Conservation (phyloP, 2,797 vertebrate genomes). For the Ctenochaetus hawaiiensis region DNA sequence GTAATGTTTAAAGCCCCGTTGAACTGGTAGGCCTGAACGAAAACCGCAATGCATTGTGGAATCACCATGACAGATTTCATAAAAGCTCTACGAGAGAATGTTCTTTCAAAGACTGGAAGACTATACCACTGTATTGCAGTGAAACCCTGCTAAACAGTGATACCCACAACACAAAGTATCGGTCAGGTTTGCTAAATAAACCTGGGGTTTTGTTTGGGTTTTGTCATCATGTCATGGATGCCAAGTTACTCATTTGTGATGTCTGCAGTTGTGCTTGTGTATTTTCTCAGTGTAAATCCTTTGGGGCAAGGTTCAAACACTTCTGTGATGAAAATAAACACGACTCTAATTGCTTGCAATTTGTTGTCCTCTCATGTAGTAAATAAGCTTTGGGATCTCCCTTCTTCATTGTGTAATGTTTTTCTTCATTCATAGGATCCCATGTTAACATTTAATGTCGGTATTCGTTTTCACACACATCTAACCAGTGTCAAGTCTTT, state of each 20-base stretch:
- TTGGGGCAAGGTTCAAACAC: conserved; percentile 56
- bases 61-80: conserved; percentile 42
- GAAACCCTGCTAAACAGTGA: conserved; percentile 62
- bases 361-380: conserved; percentile 42
- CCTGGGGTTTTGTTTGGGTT: conserved; percentile 76
- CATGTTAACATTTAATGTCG: conserved; percentile 28
- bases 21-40: conserved; percentile 19
- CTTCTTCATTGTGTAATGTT: conserved; percentile 7
- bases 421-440: conserved; percentile 58
- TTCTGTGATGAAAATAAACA: conserved; percentile 67
- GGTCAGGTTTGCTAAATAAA: conserved; percentile 76
- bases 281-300: conserved; percentile 77
- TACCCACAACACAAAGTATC: conserved; percentile 67
- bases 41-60: conserved; percentile 21
- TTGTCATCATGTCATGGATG: conserved; percentile 64
- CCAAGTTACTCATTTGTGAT: conserved; percentile 84
- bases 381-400: conserved; percentile 30
- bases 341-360: conserved; percentile 42
- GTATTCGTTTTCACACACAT: conserved; percentile 42
- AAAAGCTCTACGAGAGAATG: conserved; percentile 8
- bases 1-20: background rate
- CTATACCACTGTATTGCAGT: conserved; percentile 48
- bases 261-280: conserved; percentile 81
- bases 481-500: conserved; percentile 52
- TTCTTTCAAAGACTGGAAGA: conserved; percentile 40